phyloP scores from a whole-genome alignment of 64 coral and sea anemone genomes.

The Acropora yongei region DNA sequence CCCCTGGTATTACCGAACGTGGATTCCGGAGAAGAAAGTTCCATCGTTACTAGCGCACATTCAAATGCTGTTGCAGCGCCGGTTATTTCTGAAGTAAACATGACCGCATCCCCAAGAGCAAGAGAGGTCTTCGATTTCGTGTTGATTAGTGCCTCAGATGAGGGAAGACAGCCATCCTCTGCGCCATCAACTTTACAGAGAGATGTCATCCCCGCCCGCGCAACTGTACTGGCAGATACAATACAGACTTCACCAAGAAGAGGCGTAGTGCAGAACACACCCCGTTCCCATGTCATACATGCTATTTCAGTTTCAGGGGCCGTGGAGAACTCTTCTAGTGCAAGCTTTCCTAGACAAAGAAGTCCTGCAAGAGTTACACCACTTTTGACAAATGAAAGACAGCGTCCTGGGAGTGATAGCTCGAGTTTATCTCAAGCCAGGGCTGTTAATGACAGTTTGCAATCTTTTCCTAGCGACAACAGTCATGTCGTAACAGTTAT shows the following conservation, averaged over 20 bases:
- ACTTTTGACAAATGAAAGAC: not conserved
- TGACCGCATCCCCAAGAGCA: conserved; percentile 16
- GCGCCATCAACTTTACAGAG: conserved; percentile 37
- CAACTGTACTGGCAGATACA: not conserved
- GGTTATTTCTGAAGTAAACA: conserved; percentile 19
- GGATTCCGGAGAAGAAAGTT: not conserved
- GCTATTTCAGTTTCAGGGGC: conserved; percentile 8
- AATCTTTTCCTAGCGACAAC: conserved; percentile 3
- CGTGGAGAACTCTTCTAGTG: not conserved
- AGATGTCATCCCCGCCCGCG: not conserved
- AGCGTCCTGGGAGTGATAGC: not conserved
- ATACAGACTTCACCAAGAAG: not conserved
- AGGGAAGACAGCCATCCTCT: conserved; percentile 24
- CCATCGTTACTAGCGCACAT: not conserved
- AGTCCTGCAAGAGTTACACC: conserved; percentile 18
- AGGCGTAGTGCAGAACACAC: not conserved
- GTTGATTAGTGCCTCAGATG: not conserved
- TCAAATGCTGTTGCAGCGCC: conserved; percentile 52
- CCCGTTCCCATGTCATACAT: not conserved
- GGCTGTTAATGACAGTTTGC: not conserved
- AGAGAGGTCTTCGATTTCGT: conserved; percentile 10
- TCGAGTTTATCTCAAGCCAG: not conserved
- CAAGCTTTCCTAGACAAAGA: conserved; percentile 23
- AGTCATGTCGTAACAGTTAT: not conserved
- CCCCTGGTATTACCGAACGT: conserved; percentile 68